Percentiles rank a stretch among this genome's conserved stretches.
These are phyloP conservation scores for Gnatocerus cornutus DNA, from an alignment of 2,888 invertebrate species.

Conservation along the genomic window DNA sequence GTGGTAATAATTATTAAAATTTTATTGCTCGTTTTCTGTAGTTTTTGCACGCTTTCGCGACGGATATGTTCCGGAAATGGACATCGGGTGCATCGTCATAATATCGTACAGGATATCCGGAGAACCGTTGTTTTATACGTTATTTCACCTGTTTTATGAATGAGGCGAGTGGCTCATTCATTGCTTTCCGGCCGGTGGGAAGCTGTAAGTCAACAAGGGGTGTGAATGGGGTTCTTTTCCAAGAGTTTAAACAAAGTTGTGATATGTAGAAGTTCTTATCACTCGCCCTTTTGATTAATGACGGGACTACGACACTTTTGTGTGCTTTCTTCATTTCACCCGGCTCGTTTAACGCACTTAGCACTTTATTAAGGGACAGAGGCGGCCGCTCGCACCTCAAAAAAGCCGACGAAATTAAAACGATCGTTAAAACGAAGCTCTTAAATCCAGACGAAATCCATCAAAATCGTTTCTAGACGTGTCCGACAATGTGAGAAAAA, in stretches of 20 bases:
- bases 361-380: constrained; percentile 19
- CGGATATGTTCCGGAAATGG: too few relatives aligned
- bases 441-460: background rate
- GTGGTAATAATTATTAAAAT: constrained; percentile 16
- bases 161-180: too few relatives aligned
- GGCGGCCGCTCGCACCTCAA: constrained; percentile 14
- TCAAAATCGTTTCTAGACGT: background rate
- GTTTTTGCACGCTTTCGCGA: too few relatives aligned
- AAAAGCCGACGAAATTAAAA: constrained; percentile 20
- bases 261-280: background rate
- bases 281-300: constrained; percentile 22
- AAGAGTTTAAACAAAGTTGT: too few relatives aligned
- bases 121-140: too few relatives aligned
- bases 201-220: too few relatives aligned
- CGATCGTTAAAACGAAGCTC: constrained; percentile 5
- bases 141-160: too few relatives aligned
- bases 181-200: too few relatives aligned
- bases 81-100: too few relatives aligned
- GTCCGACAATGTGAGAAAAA: constrained; percentile 6
- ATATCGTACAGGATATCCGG: too few relatives aligned
- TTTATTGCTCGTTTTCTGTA: background rate
- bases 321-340: constrained; percentile 34
- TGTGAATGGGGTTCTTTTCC: too few relatives aligned
- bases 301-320: constrained; percentile 11
- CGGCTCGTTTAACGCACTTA: constrained; percentile 35